These are phyloP conservation scores for Ladona fulva DNA, from an alignment of 1,140 invertebrate genomes.

Conservation along the genomic window DNA sequence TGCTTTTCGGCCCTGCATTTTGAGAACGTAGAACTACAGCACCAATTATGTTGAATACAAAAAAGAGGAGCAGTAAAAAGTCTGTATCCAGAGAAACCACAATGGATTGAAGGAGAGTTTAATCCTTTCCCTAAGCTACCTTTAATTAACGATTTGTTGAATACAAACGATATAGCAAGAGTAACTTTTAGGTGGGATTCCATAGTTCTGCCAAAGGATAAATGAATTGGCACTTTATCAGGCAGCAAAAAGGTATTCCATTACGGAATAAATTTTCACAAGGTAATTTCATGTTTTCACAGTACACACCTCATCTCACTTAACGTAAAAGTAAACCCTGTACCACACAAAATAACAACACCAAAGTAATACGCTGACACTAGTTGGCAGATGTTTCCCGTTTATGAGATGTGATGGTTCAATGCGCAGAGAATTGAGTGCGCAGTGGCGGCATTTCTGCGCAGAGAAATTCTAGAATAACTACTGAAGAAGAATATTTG, in stretches of 20 bases:
- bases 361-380: neutral
- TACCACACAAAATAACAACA: neutral
- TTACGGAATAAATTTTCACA: neutral
- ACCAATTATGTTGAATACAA: neutral
- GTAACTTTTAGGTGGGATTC: neutral
- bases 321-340: neutral
- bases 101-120: too few relatives aligned
- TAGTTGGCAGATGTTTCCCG: neutral
- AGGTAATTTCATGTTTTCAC: neutral
- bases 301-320: neutral
- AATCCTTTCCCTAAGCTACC: neutral
- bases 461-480: neutral
- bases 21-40: neutral
- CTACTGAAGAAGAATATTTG: neutral
- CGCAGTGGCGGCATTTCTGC: neutral
- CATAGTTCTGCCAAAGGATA: neutral
- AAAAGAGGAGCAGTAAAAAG: too few relatives aligned
- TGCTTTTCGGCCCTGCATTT: neutral
- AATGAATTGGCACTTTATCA: neutral
- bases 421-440: neutral
- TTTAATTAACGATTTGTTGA: neutral
- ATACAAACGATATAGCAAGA: neutral
- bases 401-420: neutral
- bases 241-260: neutral
- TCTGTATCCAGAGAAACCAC: too few relatives aligned